Evolutionary conservation across 92 coral and sea anemone genomes (phyloP), one percentile per base, ranked within the genome.

Genomic region (Hydrozoanthus gracilis): DNA sequence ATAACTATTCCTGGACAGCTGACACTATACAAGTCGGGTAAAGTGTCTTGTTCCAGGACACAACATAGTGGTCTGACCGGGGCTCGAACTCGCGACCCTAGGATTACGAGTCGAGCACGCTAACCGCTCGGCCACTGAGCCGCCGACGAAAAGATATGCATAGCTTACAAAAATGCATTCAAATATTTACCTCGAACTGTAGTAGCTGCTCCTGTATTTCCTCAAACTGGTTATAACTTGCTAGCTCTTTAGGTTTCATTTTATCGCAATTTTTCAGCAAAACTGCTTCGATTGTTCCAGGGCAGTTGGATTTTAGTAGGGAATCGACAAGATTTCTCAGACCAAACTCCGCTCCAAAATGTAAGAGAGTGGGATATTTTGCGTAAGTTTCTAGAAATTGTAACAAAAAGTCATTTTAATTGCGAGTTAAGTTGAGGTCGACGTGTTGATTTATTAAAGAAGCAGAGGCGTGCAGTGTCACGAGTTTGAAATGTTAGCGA

Each of bases 271-370:
- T 79, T 79, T 15, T 79, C 20, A 79, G 54, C 44, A 79, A 79
- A 46, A 55, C 60, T 61, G 84, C 84, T 66, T 79, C 73, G 4
- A 44, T 56, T 45, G 71, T 56, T 3, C 84, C 84, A 17, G 84
- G 84, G 15, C 73, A 79, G 16, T 11, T 64, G 15, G 51, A 62
- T 4, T 9, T 47, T 47, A 79, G 71, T 4, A 79, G 35, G n/a
- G 71, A 62, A 0, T 64, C 45, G 7, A 79, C 84, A 16, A 79
- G 84, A 14, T 6, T 64, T 46, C 39, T 79, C 8, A 79, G 71
- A 20, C 84, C 84, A 79, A 46, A 79, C 4, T 58, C 55, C 16
- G 84, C 73, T 47, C 84, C 84, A 6, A 79, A 79, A 73, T 79
- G 84, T 2, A 79, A 58, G 44, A 79, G 44, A 16, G 84, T 79